Conservation (phyloP, 2,113 vertebrate species). For the Labeo catla region DNA sequence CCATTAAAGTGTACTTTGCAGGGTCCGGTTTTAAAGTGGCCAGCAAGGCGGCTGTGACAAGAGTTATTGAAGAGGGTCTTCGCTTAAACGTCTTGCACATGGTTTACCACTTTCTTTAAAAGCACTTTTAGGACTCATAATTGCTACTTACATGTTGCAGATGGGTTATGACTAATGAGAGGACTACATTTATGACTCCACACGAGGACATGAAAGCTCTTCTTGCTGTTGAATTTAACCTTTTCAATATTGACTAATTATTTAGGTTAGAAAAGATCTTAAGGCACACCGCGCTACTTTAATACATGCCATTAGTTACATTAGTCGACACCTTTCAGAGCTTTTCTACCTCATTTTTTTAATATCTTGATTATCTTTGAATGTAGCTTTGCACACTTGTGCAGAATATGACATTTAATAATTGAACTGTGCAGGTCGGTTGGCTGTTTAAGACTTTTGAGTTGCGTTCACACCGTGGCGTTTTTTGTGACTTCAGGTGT, state of each 20-base stretch:
- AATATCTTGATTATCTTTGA: conserved; percentile 15
- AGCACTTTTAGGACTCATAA: conserved; percentile 51
- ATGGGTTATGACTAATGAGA: conserved; percentile 65
- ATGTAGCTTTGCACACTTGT: neutral
- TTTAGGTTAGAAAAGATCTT: conserved; percentile 58
- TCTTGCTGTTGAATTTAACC: conserved; percentile 66
- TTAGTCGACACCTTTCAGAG: conserved; percentile 36
- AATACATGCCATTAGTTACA: conserved; percentile 48
- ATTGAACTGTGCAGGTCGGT: neutral
- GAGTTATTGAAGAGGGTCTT: conserved; percentile 65
- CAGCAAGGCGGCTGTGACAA: conserved; percentile 60
- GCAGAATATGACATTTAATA: neutral
- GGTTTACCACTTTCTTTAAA: conserved; percentile 67
- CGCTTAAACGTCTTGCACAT: conserved; percentile 58
- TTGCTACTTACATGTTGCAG: conserved; percentile 39
- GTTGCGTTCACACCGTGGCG: neutral
- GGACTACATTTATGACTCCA: conserved; percentile 62
- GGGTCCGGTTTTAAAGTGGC: conserved; percentile 45
- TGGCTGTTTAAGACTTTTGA: neutral
- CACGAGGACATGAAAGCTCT: conserved; percentile 65
- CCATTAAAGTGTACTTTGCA: conserved; percentile 37
- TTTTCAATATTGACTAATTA: conserved; percentile 65
- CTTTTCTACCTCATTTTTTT: conserved; percentile 12
- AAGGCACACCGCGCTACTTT: conserved; percentile 54
- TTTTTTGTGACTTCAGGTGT: too few species aligned